Evolutionary conservation across 1,140 invertebrate genomes (phyloP).

Genomic region (Ooceraea biroi): DNA sequence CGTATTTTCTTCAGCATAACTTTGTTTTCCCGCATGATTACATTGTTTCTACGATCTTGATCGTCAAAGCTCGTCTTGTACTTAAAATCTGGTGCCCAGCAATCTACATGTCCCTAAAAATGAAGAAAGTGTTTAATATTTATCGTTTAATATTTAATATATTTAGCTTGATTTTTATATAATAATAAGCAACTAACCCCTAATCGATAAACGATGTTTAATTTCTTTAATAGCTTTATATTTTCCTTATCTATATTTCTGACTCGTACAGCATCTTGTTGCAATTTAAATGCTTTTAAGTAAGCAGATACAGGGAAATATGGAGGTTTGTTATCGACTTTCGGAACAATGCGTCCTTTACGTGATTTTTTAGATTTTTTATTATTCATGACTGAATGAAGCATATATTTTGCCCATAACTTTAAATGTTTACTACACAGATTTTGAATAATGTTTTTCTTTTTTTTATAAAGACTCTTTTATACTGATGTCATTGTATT

Average conservation of each 20-base stretch:
- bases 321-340: constrained; percentile 82
- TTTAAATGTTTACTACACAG: neutral
- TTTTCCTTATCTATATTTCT: constrained; percentile 83
- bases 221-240: constrained; percentile 82
- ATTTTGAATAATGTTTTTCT: neutral
- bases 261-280: constrained; percentile 74
- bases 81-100: constrained; percentile 71
- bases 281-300: constrained; percentile 78
- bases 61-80: constrained; percentile 40
- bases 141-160: neutral
- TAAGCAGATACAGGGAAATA: constrained; percentile 77
- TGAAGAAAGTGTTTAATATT: neutral
- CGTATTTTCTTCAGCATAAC: constrained; percentile 68
- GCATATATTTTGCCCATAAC: too few species aligned
- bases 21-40: constrained; percentile 71
- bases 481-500: constrained; percentile 12
- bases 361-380: constrained; percentile 27
- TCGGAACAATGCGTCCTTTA: constrained; percentile 69
- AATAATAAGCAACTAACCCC: constrained; percentile 77
- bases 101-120: constrained; percentile 78
- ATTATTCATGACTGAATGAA: constrained; percentile 40
- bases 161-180: neutral
- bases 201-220: constrained; percentile 81
- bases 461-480: neutral
- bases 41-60: constrained; percentile 46